phyloP scores from a whole-genome alignment of 53 echinoderm and acorn worm species.

The Astropecten irregularis region DNA sequence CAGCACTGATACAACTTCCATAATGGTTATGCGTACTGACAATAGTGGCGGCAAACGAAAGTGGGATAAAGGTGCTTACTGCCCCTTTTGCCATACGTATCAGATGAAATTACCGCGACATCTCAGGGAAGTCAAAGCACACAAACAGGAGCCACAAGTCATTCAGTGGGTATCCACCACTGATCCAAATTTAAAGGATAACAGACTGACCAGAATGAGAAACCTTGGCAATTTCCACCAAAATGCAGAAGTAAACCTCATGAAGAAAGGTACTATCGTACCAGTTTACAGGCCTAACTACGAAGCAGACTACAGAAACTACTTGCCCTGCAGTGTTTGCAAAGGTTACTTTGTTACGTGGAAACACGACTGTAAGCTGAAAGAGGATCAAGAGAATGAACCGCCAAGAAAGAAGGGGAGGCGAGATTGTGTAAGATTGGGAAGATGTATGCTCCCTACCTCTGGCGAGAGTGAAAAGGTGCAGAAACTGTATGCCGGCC shows the following conservation, averaged over 20 bases:
- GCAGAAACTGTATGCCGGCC: slow-evolving; percentile 38
- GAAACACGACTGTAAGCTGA: slow-evolving; percentile 30
- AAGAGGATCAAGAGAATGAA: not conserved
- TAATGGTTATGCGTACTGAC: slow-evolving; percentile 60
- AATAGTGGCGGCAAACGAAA: slow-evolving; percentile 61
- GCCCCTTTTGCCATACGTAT: slow-evolving; percentile 59
- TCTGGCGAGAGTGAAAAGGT: slow-evolving; percentile 14
- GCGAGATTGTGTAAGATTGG: slow-evolving; percentile 14
- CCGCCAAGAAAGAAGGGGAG: slow-evolving; percentile 36
- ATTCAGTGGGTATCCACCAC: slow-evolving; percentile 56
- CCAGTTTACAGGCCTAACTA: slow-evolving; percentile 28
- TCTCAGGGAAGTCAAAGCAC: slow-evolving; percentile 55
- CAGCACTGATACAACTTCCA: not conserved
- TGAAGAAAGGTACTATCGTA: slow-evolving; percentile 19
- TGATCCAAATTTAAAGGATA: slow-evolving; percentile 60
- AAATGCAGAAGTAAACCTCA: slow-evolving; percentile 12
- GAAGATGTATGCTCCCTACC: slow-evolving; percentile 39
- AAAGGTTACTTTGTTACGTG: slow-evolving; percentile 38
- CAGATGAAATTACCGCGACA: slow-evolving; percentile 63
- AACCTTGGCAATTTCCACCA: slow-evolving; percentile 31
- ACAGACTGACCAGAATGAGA: slow-evolving; percentile 64
- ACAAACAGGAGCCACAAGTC: slow-evolving; percentile 59
- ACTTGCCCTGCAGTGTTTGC: slow-evolving; percentile 40
- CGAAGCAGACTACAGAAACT: slow-evolving; percentile 15
- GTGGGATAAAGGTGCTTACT: slow-evolving; percentile 67